Evolutionary conservation across 2,797 vertebrate genomes (phyloP).

Genomic region (Serranus cabrilla): DNA sequence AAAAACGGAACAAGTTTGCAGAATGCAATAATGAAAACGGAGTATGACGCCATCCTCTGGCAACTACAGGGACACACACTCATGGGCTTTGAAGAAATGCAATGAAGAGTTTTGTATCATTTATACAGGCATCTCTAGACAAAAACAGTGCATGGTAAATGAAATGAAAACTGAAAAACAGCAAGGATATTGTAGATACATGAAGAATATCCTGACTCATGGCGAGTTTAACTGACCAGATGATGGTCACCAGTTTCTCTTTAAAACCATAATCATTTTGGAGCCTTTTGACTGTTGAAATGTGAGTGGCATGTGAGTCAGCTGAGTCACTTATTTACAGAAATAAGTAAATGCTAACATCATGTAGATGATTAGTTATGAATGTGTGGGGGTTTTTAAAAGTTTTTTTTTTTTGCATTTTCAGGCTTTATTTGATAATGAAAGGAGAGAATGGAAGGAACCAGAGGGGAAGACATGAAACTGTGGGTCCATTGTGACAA

Average conservation of each 20-base stretch:
- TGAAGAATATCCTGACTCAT: background rate
- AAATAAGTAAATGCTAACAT: background rate
- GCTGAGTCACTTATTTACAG: background rate
- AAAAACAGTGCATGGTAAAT: background rate
- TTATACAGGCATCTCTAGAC: background rate
- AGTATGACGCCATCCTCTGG: slow-evolving; percentile 62
- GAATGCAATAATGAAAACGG: background rate
- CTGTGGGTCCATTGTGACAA: too few relatives aligned
- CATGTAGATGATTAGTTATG: background rate
- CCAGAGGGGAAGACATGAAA: too few relatives aligned
- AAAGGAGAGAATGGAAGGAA: too few relatives aligned
- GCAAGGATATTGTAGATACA: background rate
- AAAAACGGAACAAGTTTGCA: slow-evolving; percentile 28
- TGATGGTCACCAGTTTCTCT: background rate
- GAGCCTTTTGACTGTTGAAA: background rate
- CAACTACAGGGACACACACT: slow-evolving; percentile 20
- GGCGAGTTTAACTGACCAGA: background rate
- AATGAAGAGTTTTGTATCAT: background rate
- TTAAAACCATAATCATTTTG: background rate
- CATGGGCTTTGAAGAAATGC: background rate
- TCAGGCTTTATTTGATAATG: too few relatives aligned
- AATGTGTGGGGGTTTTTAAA: background rate
- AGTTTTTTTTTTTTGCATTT: too few relatives aligned
- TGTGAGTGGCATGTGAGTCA: background rate
- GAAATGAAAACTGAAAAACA: background rate